A percentile compares a stretch with the other conserved stretches of the same genome.
Conservation (phyloP, 35 echinoderm and acorn worm genomes). For the Diadema setosum region DNA sequence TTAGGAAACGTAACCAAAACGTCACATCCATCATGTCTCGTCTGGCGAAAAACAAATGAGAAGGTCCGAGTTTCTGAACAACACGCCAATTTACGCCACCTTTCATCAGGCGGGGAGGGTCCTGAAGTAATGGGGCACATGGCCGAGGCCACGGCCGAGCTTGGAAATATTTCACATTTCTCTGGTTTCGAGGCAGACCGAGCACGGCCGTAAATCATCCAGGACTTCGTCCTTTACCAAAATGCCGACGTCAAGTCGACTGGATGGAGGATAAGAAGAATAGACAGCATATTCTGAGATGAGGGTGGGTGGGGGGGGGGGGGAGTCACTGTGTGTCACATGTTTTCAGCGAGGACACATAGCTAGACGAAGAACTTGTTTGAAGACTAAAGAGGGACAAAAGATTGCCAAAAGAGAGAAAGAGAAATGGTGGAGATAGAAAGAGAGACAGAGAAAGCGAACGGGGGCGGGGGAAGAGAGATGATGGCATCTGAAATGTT, state of each 20-base stretch:
- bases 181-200: not conserved
- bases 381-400: no score
- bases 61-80: not conserved
- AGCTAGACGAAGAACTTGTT: no score
- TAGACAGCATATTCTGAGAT: not conserved
- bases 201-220: not conserved
- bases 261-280: not conserved
- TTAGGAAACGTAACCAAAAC: not conserved
- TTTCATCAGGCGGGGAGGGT: not conserved
- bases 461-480: not conserved
- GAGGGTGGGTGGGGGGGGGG: not conserved
- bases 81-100: slow-evolving; percentile 9
- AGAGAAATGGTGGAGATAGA: not conserved
- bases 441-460: not conserved
- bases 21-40: slow-evolving; percentile 6
- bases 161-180: not conserved
- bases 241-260: not conserved
- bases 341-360: no score
- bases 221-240: not conserved
- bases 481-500: not conserved
- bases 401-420: no score
- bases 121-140: not conserved
- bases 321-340: no score
- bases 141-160: not conserved
- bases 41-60: not conserved